Percentiles rank a stretch among this genome's conserved stretches.
Conservation (phyloP, 2,797 vertebrate species). For the Todus mexicanus region DNA sequence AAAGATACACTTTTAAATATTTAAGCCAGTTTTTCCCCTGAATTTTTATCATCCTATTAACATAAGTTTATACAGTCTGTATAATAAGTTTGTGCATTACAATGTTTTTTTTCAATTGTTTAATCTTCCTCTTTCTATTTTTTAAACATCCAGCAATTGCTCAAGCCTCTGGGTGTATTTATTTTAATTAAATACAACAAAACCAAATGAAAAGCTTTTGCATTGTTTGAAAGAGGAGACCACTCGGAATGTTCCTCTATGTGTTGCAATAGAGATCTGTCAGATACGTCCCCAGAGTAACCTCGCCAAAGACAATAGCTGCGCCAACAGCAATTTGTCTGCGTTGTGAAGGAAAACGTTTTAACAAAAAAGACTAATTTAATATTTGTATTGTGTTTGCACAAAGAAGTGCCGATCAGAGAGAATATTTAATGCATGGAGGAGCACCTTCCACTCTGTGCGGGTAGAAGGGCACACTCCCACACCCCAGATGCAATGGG, state of each 20-base stretch:
- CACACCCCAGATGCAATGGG: rapidly evolving
- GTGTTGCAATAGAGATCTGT: background rate
- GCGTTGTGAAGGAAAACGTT: slow-evolving; percentile 2
- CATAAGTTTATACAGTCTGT: background rate
- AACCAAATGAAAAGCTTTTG: slow-evolving; percentile 31
- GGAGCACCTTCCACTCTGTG: background rate
- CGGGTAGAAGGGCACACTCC: rapidly evolving
- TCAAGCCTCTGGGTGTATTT: slow-evolving; percentile 53
- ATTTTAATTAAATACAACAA: slow-evolving; percentile 57
- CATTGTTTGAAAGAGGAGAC: slow-evolving; percentile 27
- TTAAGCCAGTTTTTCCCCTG: background rate
- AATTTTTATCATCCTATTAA: slow-evolving; percentile 38
- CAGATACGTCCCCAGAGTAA: slow-evolving; percentile 32
- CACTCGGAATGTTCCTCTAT: slow-evolving; percentile 13
- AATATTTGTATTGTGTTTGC: slow-evolving; percentile 23
- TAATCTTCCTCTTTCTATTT: slow-evolving; percentile 36
- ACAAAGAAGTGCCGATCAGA: background rate
- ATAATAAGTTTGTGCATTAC: background rate
- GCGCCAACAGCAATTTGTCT: slow-evolving; percentile 34
- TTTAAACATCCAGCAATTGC: slow-evolving; percentile 27
- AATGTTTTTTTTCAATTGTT: slow-evolving; percentile 27
- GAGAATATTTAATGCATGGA: rapidly evolving
- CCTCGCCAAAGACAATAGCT: slow-evolving; percentile 9
- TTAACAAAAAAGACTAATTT: background rate
- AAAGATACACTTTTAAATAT: slow-evolving; percentile 28